These are phyloP conservation scores for Pollenia labialis DNA, from an alignment of 2,888 invertebrate species.

Conservation along the genomic window DNA sequence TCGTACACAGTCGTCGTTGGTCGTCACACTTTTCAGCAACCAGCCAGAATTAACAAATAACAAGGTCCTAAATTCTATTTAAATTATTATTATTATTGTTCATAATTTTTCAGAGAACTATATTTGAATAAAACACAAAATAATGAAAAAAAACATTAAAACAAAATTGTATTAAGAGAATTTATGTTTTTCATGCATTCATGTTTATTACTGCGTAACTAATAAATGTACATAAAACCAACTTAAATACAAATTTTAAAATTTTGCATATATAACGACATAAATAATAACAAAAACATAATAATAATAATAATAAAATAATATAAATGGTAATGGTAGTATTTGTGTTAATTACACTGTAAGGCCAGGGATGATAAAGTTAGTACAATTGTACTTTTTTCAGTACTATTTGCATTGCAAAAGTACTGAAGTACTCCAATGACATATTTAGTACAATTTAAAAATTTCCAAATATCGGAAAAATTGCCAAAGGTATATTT, in stretches of 20 bases:
- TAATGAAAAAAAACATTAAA: not conserved
- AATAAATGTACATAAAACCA: slow-evolving; percentile 36
- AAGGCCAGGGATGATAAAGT: too few species aligned
- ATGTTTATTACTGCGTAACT: slow-evolving; percentile 67
- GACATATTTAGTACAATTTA: too few species aligned
- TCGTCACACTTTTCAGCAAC: slow-evolving; percentile 23
- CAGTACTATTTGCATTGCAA: too few species aligned
- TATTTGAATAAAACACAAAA: slow-evolving; percentile 19
- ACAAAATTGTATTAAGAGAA: slow-evolving; percentile 7
- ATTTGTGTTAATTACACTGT: slow-evolving; percentile 61
- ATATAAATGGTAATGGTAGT: slow-evolving; percentile 25
- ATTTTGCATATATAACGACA: slow-evolving; percentile 25
- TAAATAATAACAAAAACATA: slow-evolving; percentile 44
- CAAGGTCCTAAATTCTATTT: slow-evolving; percentile 60
- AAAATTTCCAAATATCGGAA: too few species aligned
- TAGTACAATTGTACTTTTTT: too few species aligned
- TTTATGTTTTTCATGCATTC: slow-evolving; percentile 51
- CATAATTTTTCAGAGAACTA: slow-evolving; percentile 42
- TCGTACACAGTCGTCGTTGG: not conserved
- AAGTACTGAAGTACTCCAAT: too few species aligned
- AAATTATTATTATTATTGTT: slow-evolving; percentile 50
- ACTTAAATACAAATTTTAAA: slow-evolving; percentile 36
- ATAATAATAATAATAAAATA: slow-evolving; percentile 46
- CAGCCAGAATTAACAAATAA: slow-evolving; percentile 24
- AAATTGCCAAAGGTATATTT: too few species aligned